Evolutionary conservation across 1,140 invertebrate genomes (phyloP), one percentile per base, ranked within the genome.

Genomic region (Cydia pomonella): DNA sequence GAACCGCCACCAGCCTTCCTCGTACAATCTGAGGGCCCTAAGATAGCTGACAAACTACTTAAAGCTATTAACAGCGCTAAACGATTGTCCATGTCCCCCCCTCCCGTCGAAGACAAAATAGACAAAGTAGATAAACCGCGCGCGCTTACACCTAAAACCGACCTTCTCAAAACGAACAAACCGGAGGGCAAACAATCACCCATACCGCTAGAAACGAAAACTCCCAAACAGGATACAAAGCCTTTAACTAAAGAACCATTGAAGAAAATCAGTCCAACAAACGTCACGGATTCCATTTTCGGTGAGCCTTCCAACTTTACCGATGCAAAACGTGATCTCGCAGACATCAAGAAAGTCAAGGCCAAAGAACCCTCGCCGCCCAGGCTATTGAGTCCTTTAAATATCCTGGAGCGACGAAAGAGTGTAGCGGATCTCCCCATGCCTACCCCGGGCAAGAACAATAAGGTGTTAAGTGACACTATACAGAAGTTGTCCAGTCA

Each of bases 31-130:
- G 92, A 93, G 80, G 92, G 92, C 5, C 93, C 94, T 13, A 95
- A 94, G 77, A 95, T 95, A 78, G 94, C 94, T 3, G 94, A 95
- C 76, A 95, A 94, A 84, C 88, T 95, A 4, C 86, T 95, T 4
- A 94, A 94, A 83, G 94, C 94, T 81, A 93, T 91, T 81, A 94
- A 90, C 84, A 94, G 92, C 66, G 93, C 93, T 16, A 94, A 93
- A 75, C 82, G 89, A 59, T 76, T 91, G 4, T 93, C 92, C 0
- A 92, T 91, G 84, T 93, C 91, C 1, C 90, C 92, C 7, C 90
- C 92, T 0, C 89, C 89, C 0, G 75, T 84, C 1, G 91, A 92
- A 64, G 87, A 91, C 44, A 69, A 69, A 59, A 3, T 12, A 59
- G 21, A 59, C 18, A 59, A 59, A n/a, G 1, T 18, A 50, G 53